Conservation (phyloP, 2,113 vertebrate genomes). For the Anarrhichthys ocellatus region DNA sequence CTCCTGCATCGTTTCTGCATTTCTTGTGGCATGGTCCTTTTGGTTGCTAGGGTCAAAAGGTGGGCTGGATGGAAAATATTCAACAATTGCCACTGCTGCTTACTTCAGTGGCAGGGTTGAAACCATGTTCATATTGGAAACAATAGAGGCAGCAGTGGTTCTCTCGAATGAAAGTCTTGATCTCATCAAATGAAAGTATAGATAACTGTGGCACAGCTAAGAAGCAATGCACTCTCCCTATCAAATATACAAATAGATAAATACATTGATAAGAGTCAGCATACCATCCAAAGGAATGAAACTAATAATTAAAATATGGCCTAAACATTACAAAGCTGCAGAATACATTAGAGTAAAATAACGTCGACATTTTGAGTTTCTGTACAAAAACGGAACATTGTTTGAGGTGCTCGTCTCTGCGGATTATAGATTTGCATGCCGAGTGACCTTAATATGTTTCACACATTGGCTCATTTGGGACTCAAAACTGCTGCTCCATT, state of each 20-base stretch:
- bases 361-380: background rate
- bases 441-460: constrained; percentile 20
- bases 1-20: background rate
- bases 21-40: background rate
- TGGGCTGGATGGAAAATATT: background rate
- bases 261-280: background rate
- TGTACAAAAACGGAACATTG: background rate
- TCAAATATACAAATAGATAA: background rate
- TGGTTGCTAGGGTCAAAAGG: constrained; percentile 13
- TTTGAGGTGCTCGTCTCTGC: background rate
- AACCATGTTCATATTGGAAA: background rate
- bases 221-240: background rate
- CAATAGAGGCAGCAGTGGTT: background rate
- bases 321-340: background rate
- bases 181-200: background rate
- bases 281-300: background rate
- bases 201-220: background rate
- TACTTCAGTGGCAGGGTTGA: background rate
- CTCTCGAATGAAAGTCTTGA: background rate
- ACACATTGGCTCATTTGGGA: constrained; percentile 29
- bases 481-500: constrained; percentile 18
- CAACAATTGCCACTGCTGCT: background rate
- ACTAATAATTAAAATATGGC: background rate
- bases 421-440: background rate
- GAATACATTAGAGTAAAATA: background rate